Base-by-base conservation (phyloP, 2,797 vertebrate genomes). In the Cryptoprocta ferox region DNA sequence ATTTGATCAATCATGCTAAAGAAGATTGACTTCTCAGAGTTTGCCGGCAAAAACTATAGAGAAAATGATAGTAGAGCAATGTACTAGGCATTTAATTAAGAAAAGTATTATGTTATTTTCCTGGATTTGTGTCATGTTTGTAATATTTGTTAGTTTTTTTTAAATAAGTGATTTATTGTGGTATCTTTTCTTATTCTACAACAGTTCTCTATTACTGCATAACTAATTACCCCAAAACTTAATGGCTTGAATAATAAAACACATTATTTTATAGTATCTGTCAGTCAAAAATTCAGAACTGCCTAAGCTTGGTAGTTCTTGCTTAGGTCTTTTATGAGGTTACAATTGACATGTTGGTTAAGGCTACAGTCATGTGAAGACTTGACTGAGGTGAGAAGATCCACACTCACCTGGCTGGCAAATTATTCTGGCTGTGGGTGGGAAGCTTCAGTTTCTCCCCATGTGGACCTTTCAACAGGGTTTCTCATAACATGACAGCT, bases 21-120 rank as follows among this genome's bases (percentile, higher is more conserved):
- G 53, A 94, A 86, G 65, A 96, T 63, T 91, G 32, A 79, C 9
- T 89, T 92, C n/a, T 91, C 81, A 97, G 76, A 80, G 24, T 59
- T 45, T 79, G 5, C 28, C 85, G 42, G 80, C 28, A 78, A 85
- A 96, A 85, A 39, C 15, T 76, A n/a, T 61, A 91, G 13, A 24
- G 66, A 88, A 96, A 94, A 76, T 35, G 39, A 15, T 65, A 81
- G 10, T 21, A 66, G 19, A 87, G 18, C 14, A 91, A 18, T 65
- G 13, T 50, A 66, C 9, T 5, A 70, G 71, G 30, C 26, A 95
- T 39, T 91, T 95, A 78, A 93, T 82, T 97, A 93, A 80, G 37
- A 56, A 59, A 68, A 91, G 1, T 61, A 61, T 92, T 66, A n/a
- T 16, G 3, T 65, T 66, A 56, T 79, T 70, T 82, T 79, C 68